Percentiles rank a stretch among this genome's conserved stretches.
phyloP scores from a whole-genome alignment of 1,140 invertebrate species.

The Trichonephila inaurata region DNA sequence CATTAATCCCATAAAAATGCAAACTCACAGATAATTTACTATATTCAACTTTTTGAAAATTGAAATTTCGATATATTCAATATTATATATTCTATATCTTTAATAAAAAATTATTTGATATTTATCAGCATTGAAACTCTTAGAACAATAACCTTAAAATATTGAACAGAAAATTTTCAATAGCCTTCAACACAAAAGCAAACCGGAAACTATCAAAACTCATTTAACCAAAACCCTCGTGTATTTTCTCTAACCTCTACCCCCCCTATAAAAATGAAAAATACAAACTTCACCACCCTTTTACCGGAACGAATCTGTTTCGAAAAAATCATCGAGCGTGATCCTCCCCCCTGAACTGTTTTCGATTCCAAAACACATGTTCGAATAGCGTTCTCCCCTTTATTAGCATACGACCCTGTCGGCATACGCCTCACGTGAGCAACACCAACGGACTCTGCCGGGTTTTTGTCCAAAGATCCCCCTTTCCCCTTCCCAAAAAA shows the following conservation, averaged over 20 bases:
- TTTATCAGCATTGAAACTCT: too few species aligned
- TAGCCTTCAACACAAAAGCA: too few species aligned
- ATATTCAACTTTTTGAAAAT: too few species aligned
- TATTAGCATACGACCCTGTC: conserved; percentile 39
- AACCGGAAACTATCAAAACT: too few species aligned
- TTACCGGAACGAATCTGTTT: conserved; percentile 14
- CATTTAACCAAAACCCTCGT: too few species aligned
- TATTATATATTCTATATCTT: too few species aligned
- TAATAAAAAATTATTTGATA: too few species aligned
- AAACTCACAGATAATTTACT: too few species aligned
- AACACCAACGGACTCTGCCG: conserved; percentile 5
- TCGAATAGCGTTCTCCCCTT: conserved; percentile 4
- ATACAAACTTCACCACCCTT: background rate
- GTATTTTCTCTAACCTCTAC: background rate
- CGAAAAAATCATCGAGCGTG: conserved; percentile 1
- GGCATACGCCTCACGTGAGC: background rate
- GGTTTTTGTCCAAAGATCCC: background rate
- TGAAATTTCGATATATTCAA: too few species aligned
- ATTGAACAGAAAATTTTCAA: too few species aligned
- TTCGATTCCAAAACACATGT: conserved; percentile 46
- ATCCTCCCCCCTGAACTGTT: background rate
- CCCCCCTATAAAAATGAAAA: background rate
- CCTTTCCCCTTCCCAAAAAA: background rate
- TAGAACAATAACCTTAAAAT: too few species aligned
- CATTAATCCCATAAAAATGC: too few species aligned